A percentile compares a stretch with the other conserved stretches of the same genome.
Conservation (phyloP, 2,888 invertebrate genomes). For the Drosophila subquinaria region DNA sequence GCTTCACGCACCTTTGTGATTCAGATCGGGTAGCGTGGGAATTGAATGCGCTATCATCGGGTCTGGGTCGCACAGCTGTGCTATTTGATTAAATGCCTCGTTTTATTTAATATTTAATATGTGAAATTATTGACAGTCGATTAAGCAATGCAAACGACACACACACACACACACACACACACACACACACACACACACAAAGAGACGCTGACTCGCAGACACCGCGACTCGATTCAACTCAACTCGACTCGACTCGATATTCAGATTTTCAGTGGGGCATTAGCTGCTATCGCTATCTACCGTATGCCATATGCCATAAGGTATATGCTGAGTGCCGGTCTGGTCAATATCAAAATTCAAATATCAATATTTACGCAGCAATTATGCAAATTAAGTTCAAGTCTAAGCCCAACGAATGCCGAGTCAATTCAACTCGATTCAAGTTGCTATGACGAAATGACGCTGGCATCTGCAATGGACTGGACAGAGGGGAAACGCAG, state of each 20-base stretch:
- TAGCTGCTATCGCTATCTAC: slow-evolving; percentile 51
- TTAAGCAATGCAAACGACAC: slow-evolving; percentile 75
- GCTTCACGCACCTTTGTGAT: slow-evolving; percentile 62
- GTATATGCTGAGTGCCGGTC: slow-evolving; percentile 37
- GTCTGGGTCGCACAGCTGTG: slow-evolving; percentile 60
- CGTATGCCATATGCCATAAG: slow-evolving; percentile 26
- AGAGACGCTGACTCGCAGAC: slow-evolving; percentile 19
- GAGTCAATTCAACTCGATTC: background rate
- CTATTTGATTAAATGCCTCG: slow-evolving; percentile 78
- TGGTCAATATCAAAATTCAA: slow-evolving; percentile 78
- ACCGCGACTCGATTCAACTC: slow-evolving; percentile 2
- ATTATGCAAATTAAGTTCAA: slow-evolving; percentile 80
- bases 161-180: background rate
- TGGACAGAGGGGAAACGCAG: background rate
- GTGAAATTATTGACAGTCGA: slow-evolving; percentile 79
- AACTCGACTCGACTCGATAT: slow-evolving; percentile 27
- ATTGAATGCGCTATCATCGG: slow-evolving; percentile 64
- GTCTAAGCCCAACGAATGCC: slow-evolving; percentile 37
- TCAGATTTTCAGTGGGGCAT: slow-evolving; percentile 41
- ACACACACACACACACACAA: too few species aligned
- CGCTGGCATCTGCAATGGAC: slow-evolving; percentile 58
- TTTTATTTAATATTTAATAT: slow-evolving; percentile 79
- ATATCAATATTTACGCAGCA: slow-evolving; percentile 81
- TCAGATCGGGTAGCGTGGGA: slow-evolving; percentile 65
- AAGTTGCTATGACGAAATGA: slow-evolving; percentile 63